Evolutionary conservation across 23 tunicate genomes (phyloP), one percentile per base, ranked within the genome.

Genomic region (Ascidia mentula): DNA sequence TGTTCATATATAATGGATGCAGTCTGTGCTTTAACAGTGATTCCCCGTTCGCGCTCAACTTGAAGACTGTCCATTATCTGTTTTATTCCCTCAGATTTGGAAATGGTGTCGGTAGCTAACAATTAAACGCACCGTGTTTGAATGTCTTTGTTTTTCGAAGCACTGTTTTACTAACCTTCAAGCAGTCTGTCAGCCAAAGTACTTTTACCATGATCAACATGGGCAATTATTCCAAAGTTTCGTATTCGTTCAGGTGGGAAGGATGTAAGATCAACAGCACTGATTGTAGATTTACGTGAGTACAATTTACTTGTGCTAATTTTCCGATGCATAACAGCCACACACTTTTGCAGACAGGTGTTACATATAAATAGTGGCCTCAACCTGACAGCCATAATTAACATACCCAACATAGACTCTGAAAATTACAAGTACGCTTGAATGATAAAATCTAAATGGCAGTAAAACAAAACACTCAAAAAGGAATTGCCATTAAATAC

Each of bases 181-280:
- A 95, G 72, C 72, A 95, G 40, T 33, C 98, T 77, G 61, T 95
- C 98, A 18, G 98, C 98, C 18, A 95, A 59, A 0, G 98, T 95
- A 59, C 98, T 95, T 78, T 95, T 95, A 5, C 98, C 98, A 74
- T 95, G 98, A 65, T 95, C 98, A 34, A 95, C 91, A 82, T 95
- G 98, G 0, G 98, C 98, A 38, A 95, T 86, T 24, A 95, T 95
- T 28, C 95, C 87, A 72, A 95, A 95, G 74, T 95, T 95, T 42
- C 98, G 82, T 13, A 95, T 84, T 53, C 83, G 61, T 15, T 91
- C 97, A 5, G 97, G 90, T 8, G 97, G 77, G 72, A 91, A 88
- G 31, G 76, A 69, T 18, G 79, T 45, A 6, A 87, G 69, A 61
- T 87, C 84, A 18, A 87, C 34, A 22, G 45, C 35, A 34, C 75